A percentile compares a stretch with the other conserved stretches of the same genome.
Evolutionary conservation across 2,113 vertebrate species (phyloP).

Genomic region (Eclectus roratus): DNA sequence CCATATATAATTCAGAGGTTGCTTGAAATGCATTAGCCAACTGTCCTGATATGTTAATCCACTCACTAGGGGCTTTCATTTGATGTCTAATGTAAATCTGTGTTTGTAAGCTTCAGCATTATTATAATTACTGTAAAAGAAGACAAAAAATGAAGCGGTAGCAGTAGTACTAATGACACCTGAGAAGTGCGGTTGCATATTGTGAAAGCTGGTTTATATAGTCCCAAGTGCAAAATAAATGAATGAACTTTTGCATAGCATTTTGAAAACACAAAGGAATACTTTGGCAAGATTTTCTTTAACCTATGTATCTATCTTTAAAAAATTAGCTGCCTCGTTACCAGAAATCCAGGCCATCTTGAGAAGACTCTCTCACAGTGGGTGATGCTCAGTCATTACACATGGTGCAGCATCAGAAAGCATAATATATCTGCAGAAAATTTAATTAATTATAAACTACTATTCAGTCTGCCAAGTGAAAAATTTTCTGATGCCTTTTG

Average conservation of each 20-base stretch:
- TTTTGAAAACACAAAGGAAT: constrained; percentile 13
- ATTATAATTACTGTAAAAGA: constrained; percentile 15
- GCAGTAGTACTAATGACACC: neutral
- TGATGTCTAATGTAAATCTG: constrained; percentile 43
- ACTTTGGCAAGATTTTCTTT: neutral
- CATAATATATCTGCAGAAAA: neutral
- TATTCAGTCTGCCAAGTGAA: neutral
- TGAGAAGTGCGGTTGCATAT: neutral
- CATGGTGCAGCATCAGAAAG: neutral
- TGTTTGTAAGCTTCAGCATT: constrained; percentile 31
- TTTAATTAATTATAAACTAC: constrained; percentile 20
- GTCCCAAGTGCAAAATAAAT: neutral
- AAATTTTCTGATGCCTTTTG: neutral
- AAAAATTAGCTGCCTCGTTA: neutral
- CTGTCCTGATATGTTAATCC: constrained; percentile 49
- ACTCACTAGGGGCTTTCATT: constrained; percentile 32
- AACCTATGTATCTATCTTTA: neutral
- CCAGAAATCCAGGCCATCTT: neutral
- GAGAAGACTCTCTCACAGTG: neutral
- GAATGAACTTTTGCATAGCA: neutral
- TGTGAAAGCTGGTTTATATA: neutral
- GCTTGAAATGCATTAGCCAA: constrained; percentile 55
- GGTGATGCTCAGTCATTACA: neutral
- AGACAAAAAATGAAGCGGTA: constrained; percentile 17
- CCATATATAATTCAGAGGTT: constrained; percentile 63